Conservation (phyloP, 2,888 invertebrate genomes). For the Carcina quercana region DNA sequence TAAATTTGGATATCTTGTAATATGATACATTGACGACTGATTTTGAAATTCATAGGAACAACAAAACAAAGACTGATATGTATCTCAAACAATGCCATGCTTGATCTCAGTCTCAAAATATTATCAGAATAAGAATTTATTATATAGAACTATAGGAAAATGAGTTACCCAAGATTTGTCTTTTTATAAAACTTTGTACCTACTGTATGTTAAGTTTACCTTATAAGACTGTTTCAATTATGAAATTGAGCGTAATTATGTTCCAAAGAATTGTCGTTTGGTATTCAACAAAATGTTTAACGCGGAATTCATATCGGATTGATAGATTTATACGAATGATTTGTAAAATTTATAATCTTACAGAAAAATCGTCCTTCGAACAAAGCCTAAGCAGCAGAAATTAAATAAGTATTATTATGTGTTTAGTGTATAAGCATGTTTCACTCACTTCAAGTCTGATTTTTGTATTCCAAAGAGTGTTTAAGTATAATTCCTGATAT, state of each 20-base stretch:
- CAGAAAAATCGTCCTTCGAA: no score
- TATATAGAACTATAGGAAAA: neutral
- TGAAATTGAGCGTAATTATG: no score
- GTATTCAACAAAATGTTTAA: no score
- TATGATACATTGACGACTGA: constrained; percentile 10
- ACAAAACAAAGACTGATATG: constrained; percentile 10
- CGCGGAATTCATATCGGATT: no score
- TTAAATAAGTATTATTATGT: constrained; percentile 11
- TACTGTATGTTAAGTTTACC: constrained; percentile 4
- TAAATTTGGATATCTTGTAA: constrained; percentile 5
- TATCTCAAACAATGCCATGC: constrained; percentile 5
- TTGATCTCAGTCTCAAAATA: constrained; percentile 10
- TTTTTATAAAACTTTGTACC: constrained; percentile 1
- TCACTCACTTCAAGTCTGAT: constrained; percentile 23
- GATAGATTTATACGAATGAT: no score
- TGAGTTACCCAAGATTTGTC: constrained; percentile 4
- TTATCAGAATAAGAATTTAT: constrained; percentile 1
- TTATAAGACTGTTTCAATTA: constrained; percentile 3
- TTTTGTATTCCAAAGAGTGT: constrained; percentile 34
- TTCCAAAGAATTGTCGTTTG: neutral
- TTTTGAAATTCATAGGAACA: constrained; percentile 6
- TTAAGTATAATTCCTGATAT: constrained; percentile 20
- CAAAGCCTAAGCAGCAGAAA: no score
- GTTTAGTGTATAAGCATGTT: constrained; percentile 18
- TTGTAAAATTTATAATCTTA: no score